Percentiles rank a stretch among this genome's conserved stretches.
phyloP scores from a whole-genome alignment of 1,140 invertebrate genomes.

The Aleiodes sp. region DNA sequence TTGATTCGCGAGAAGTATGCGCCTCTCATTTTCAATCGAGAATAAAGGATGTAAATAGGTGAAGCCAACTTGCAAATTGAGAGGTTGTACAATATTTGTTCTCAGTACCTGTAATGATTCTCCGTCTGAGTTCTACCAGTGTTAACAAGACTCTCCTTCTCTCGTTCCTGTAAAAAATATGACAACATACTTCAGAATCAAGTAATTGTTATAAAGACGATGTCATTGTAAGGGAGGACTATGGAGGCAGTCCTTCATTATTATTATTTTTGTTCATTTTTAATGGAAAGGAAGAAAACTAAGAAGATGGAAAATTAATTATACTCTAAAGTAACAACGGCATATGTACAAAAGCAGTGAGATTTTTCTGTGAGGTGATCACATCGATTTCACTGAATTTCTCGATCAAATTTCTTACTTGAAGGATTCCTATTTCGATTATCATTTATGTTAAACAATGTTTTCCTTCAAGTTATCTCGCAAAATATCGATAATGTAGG shows the following conservation, averaged over 20 bases:
- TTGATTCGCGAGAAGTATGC: too few species aligned
- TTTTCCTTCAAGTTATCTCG: too few species aligned
- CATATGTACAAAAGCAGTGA: background rate
- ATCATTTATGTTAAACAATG: too few species aligned
- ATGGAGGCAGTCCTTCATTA: conserved; percentile 35
- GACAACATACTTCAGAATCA: conserved; percentile 2
- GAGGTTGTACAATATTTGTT: background rate
- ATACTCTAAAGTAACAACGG: conserved; percentile 7
- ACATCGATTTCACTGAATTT: too few species aligned
- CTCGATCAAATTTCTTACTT: background rate
- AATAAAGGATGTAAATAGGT: background rate
- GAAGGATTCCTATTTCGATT: too few species aligned
- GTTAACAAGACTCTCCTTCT: conserved; percentile 56
- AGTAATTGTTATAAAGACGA: background rate
- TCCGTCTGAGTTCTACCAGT: conserved; percentile 53
- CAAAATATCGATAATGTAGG: too few species aligned
- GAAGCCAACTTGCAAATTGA: background rate
- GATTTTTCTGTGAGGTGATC: background rate
- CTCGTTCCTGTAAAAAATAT: conserved; percentile 54
- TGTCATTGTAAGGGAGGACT: too few species aligned
- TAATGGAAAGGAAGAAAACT: conserved; percentile 6
- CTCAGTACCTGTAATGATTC: conserved; percentile 58
- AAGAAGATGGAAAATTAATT: conserved; percentile 27
- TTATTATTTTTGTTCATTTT: too few species aligned
- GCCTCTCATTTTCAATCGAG: too few species aligned